Conservation (phyloP, 2,113 vertebrate genomes). For the Saccopteryx bilineata region DNA sequence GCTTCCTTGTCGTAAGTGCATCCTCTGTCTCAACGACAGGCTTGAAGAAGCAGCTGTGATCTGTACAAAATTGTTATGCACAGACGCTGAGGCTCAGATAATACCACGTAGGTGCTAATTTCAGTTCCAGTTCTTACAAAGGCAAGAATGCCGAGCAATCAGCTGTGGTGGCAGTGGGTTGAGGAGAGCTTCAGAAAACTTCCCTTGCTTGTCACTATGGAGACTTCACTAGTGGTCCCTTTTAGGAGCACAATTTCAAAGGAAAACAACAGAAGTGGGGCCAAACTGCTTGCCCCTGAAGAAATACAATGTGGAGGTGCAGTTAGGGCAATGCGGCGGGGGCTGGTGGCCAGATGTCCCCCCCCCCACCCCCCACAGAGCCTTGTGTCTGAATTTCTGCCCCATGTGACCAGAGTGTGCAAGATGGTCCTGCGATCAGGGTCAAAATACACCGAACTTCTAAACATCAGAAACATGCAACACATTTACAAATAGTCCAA, state of each 20-base stretch:
- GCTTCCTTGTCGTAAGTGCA: neutral
- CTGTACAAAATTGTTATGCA: neutral
- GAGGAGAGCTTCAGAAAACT: neutral
- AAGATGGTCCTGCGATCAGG: neutral
- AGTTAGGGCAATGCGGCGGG: fast-evolving
- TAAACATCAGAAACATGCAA: neutral
- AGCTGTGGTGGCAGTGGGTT: neutral
- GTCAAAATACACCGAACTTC: fast-evolving
- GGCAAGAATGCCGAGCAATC: neutral
- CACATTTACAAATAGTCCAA: neutral
- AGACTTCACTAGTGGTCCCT: no score
- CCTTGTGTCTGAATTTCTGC: neutral
- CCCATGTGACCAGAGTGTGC: fast-evolving
- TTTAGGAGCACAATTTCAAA: neutral
- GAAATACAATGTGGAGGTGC: fast-evolving
- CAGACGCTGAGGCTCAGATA: neutral
- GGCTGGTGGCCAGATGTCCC: neutral
- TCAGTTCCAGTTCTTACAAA: neutral
- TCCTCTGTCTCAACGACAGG: neutral
- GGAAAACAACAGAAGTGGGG: neutral
- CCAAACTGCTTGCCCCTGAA: neutral
- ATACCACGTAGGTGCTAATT: fast-evolving
- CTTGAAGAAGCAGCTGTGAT: neutral
- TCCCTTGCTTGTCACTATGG: neutral
- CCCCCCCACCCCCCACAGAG: fast-evolving